phyloP scores from a whole-genome alignment of 2,113 vertebrate species.

The Noturus placidus region DNA sequence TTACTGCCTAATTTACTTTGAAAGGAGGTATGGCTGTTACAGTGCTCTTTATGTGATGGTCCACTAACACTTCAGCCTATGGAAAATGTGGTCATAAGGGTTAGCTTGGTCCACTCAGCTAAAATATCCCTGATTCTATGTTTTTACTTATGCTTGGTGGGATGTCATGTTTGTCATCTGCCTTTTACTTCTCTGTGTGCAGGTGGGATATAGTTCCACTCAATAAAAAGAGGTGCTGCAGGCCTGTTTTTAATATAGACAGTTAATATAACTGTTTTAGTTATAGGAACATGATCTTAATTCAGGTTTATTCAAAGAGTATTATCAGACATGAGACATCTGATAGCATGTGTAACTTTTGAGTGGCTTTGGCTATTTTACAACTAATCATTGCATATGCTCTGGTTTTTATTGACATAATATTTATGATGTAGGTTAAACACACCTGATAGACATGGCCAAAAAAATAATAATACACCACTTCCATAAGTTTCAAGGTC shows the following conservation, averaged over 20 bases:
- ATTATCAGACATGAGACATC: slow-evolving; percentile 5
- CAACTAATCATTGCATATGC: not conserved
- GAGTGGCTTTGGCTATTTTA: slow-evolving; percentile 4
- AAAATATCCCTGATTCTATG: slow-evolving; percentile 42
- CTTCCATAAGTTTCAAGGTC: not conserved
- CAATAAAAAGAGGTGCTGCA: not conserved
- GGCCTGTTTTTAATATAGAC: slow-evolving; percentile 2
- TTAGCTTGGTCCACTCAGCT: slow-evolving; percentile 60
- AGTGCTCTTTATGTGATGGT: slow-evolving; percentile 73
- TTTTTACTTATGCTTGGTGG: slow-evolving; percentile 4
- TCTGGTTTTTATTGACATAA: not conserved
- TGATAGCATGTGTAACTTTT: not conserved
- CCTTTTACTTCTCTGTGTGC: slow-evolving; percentile 11
- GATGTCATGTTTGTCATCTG: not conserved
- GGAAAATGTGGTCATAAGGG: slow-evolving; percentile 66
- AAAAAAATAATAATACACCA: not conserved
- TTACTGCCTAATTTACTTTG: slow-evolving; percentile 61
- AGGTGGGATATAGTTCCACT: not conserved
- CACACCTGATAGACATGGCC: not conserved
- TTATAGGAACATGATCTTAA: slow-evolving; percentile 5
- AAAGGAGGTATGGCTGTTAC: slow-evolving; percentile 64
- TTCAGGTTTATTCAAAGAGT: not conserved
- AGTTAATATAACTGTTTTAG: not conserved
- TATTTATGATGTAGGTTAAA: not conserved
- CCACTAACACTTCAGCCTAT: slow-evolving; percentile 65